These are phyloP conservation scores for Leucophora obtusa DNA, from an alignment of 2,888 invertebrate species.

Conservation along the genomic window DNA sequence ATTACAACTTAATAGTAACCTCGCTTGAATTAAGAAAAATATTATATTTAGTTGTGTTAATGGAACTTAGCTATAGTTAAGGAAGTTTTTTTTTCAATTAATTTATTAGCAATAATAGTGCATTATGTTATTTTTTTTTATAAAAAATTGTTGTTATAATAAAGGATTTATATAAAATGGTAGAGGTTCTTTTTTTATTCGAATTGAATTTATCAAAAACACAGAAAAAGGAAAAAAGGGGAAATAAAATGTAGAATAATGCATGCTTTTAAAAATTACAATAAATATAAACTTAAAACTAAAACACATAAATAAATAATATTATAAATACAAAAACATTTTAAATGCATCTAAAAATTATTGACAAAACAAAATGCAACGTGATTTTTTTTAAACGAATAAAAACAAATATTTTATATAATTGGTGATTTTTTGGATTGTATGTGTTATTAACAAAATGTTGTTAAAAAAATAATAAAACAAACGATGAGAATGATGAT, in stretches of 20 bases:
- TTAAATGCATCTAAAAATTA: conserved; percentile 27
- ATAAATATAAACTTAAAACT: conserved; percentile 14
- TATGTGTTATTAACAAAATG: conserved; percentile 50
- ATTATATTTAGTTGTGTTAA: conserved; percentile 12
- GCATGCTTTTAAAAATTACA: conserved; percentile 32
- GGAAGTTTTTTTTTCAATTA: conserved; percentile 29
- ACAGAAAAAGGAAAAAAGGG: conserved; percentile 20
- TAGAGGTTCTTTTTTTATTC: conserved; percentile 70
- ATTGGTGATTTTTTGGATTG: conserved; percentile 64
- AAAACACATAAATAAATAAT: conserved; percentile 19
- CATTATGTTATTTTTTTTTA: conserved; percentile 40
- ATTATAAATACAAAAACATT: conserved; percentile 14
- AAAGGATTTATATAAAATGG: conserved; percentile 63
- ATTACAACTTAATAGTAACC: background rate
- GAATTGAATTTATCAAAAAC: background rate
- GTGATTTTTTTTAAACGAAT: conserved; percentile 42
- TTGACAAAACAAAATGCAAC: conserved; percentile 40
- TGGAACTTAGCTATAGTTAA: conserved; percentile 8
- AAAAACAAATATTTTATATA: conserved; percentile 45
- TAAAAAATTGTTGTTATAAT: conserved; percentile 22
- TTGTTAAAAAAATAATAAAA: conserved; percentile 16
- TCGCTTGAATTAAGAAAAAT: background rate
- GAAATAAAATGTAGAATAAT: conserved; percentile 37
- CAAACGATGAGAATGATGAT: conserved; percentile 6
- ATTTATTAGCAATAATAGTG: conserved; percentile 55